A percentile compares a stretch with the other conserved stretches of the same genome.
phyloP scores from a whole-genome alignment of 35 echinoderm and acorn worm genomes.

The Hemicentrotus pulcherrimus region DNA sequence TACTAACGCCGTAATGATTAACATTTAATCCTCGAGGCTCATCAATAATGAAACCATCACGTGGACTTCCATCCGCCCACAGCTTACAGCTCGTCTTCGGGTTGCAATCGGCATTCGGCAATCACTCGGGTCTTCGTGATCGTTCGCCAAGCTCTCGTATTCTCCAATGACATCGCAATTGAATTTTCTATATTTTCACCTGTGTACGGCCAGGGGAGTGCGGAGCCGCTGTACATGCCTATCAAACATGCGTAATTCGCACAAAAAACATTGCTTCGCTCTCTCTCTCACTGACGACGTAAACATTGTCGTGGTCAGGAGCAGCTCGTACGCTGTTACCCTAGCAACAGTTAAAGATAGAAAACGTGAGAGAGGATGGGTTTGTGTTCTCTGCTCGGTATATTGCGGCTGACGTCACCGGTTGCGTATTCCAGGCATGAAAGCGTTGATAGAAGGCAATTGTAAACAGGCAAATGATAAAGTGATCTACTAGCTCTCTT shows the following conservation, averaged over 20 bases:
- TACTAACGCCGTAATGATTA: background rate
- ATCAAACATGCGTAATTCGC: slow-evolving; percentile 51
- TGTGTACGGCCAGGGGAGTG: background rate
- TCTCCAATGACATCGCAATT: background rate
- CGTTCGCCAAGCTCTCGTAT: background rate
- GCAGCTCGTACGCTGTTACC: slow-evolving; percentile 46
- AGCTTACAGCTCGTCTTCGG: background rate
- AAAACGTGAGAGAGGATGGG: slow-evolving; percentile 43
- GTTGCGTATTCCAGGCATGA: slow-evolving; percentile 23
- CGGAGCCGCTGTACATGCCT: background rate
- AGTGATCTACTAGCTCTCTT: slow-evolving; percentile 23
- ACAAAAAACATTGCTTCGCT: slow-evolving; percentile 1
- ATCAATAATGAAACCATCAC: background rate
- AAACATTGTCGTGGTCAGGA: slow-evolving; percentile 30
- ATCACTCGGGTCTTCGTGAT: background rate
- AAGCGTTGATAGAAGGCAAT: slow-evolving; percentile 34
- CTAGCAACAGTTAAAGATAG: slow-evolving; percentile 50
- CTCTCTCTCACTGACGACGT: slow-evolving; percentile 7
- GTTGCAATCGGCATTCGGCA: background rate
- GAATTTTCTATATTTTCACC: background rate
- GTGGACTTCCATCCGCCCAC: background rate
- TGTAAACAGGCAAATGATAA: slow-evolving; percentile 43
- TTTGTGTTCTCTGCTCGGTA: slow-evolving; percentile 41
- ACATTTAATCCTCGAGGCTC: background rate
- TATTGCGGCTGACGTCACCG: slow-evolving; percentile 39